Base-by-base conservation (phyloP, 2,888 invertebrate genomes). In the Ophonus ardosiacus region DNA sequence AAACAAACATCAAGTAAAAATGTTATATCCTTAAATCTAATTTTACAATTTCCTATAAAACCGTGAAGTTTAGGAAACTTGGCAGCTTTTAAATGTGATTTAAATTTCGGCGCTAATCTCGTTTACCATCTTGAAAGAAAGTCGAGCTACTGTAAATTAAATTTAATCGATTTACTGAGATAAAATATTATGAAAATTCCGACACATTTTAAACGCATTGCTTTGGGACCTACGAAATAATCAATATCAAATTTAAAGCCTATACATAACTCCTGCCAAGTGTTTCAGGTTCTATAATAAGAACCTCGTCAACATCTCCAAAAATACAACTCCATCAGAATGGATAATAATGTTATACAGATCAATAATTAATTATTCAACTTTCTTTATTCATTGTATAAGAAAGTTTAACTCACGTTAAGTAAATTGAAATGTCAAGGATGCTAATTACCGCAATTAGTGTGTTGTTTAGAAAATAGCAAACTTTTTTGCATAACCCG, bases 81-180 rank as follows among this genome's bases (percentile, higher is more conserved):
- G 68, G 15, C 68, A 68, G 38, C 38, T 68, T 68, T 68, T 68
- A 68, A 68, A 68, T 68, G 68, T 68, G 71, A 74, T 74, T 43
- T 74, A 74, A 74, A 74, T 74, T 74, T 74, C 43, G 51, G 43
- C 43, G 71, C 71, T 74, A 74, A 74, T 74, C 71, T 74, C 51
- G 43, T 74, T 74, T 74, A 18, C 18, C 71, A 74, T 74, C 71
- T 40, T 74, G 71, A 74, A 74, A 43, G 71, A 43, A 40, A 74
- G 18, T 15, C 71, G 17, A 15, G 17, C 71, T 15, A 40, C 18
- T 74, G 43, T 43, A 74, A 74, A 74, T 74, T 74, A 74, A 74
- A 74, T 74, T 74, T 74, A 74, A 74, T 74, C 71, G 71, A 74
- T 74, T 74, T 74, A 10, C 43, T 10, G 40, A 13, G 71, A 74